A percentile compares a stretch with the other conserved stretches of the same genome.
Evolutionary conservation across 1,140 invertebrate species (phyloP).

Genomic region (Meloidogyne exigua): DNA sequence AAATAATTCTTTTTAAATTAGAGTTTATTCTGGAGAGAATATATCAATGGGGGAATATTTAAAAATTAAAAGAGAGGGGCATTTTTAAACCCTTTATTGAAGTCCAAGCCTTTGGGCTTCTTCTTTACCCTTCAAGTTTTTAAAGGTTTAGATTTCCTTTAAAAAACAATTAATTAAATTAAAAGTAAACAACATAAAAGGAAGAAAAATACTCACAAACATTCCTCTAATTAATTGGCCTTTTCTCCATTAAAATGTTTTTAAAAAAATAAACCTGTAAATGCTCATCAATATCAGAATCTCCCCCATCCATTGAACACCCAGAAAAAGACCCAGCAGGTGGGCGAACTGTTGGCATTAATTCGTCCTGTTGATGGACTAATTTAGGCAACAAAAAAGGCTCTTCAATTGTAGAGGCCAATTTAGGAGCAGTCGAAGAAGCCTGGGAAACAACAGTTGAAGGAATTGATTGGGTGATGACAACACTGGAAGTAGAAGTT

Average conservation of each 20-base stretch:
- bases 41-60: no score
- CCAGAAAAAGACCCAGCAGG: slow-evolving; percentile 18
- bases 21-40: neutral
- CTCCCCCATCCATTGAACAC: slow-evolving; percentile 31
- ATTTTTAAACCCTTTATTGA: no score
- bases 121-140: no score
- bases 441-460: neutral
- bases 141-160: no score
- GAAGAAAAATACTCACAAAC: no score
- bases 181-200: no score
- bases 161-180: no score
- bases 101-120: no score
- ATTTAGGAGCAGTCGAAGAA: neutral
- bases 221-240: no score
- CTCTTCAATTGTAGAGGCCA: neutral
- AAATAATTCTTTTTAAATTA: neutral
- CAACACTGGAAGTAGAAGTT: slow-evolving; percentile 24
- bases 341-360: slow-evolving; percentile 9
- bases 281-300: slow-evolving; percentile 29
- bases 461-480: slow-evolving; percentile 7
- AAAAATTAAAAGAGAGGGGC: no score
- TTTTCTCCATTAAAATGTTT: no score
- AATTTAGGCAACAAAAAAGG: neutral
- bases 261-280: slow-evolving; percentile 24
- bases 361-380: neutral